Percentiles rank a stretch among this genome's conserved stretches.
These are phyloP conservation scores for Calameuta filiformis DNA, from an alignment of 2,888 invertebrate species.

Conservation along the genomic window DNA sequence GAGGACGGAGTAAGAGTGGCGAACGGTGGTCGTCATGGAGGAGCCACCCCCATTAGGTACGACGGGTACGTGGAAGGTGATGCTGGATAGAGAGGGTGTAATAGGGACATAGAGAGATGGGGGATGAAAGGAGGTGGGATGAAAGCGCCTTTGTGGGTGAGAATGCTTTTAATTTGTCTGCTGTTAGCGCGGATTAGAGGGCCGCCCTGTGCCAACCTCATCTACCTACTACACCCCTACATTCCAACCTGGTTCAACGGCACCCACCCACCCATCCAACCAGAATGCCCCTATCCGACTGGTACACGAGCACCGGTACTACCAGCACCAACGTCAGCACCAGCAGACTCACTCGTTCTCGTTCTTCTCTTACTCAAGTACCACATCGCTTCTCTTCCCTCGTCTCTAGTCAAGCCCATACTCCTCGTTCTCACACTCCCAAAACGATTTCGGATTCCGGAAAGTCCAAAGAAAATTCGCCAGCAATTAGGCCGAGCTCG, in stretches of 20 bases:
- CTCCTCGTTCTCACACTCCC: constrained; percentile 26
- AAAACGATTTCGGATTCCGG: constrained; percentile 36
- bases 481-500: constrained; percentile 38
- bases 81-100: constrained; percentile 16
- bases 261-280: too few relatives aligned
- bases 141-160: constrained; percentile 49
- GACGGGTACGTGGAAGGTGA: neutral
- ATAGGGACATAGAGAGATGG: constrained; percentile 19
- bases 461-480: constrained; percentile 43
- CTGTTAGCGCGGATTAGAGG: constrained; percentile 51
- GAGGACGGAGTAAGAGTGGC: constrained; percentile 11
- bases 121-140: constrained; percentile 21
- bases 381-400: neutral
- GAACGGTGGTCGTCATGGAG: neutral
- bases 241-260: too few relatives aligned
- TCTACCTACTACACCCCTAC: constrained; percentile 18
- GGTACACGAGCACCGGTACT: too few relatives aligned
- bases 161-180: constrained; percentile 52
- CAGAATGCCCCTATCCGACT: too few relatives aligned
- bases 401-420: constrained; percentile 16
- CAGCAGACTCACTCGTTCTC: neutral
- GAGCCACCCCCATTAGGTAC: neutral
- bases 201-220: constrained; percentile 32
- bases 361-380: too few relatives aligned
- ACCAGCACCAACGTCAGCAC: neutral